Evolutionary conservation across 1,140 invertebrate genomes (phyloP), one percentile per base, ranked within the genome.

Genomic region (Ceratoteleas bidentatus): DNA sequence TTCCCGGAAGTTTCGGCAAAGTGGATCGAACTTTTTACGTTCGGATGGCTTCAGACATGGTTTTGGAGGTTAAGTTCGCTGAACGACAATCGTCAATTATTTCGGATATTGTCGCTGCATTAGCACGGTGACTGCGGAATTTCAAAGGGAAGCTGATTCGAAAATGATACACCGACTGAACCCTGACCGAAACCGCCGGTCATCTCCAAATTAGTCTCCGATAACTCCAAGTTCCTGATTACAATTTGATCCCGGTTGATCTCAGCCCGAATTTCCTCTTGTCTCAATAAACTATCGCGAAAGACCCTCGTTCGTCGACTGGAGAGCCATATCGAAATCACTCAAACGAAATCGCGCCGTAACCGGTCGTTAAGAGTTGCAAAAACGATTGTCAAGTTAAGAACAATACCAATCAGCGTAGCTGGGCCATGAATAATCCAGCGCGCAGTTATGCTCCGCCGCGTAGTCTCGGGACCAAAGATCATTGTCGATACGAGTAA

Each of bases 401-500:
- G 9, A 57, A 57, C 45, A 65, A 72, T 64, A 66, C 66, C 38
- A 79, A 36, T 32, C 14, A 68, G 36, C 47, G 34, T 10, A 50
- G 15, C 45, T 72, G 38, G 56, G 53, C 61, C 49, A 73, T 73
- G 73, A 68, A 68, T 15, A 58, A 60, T 50, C 56, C 11, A 56
- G 8, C 11, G 24, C 15, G 5, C 38, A 33, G 70, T 65, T 54
- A 70, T 70, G 79, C 53, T 81, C 72, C 72, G 66, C 53, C 13
- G 61, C 60, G 50, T 66, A 57, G 66, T 76, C 72, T 60, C 72
- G 69, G 52, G 56, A 52, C 57, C 64, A 52, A 69, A 74, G 72
- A 70, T 81, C 66, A 72, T 64, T 66, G 70, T 60, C 61, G 61
- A 16, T 9, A 8, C 32, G 13, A 70, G 72, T 72, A 81, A 81